These are phyloP conservation scores for Clanis bilineata DNA, from an alignment of 2,888 invertebrate species.

Conservation along the genomic window DNA sequence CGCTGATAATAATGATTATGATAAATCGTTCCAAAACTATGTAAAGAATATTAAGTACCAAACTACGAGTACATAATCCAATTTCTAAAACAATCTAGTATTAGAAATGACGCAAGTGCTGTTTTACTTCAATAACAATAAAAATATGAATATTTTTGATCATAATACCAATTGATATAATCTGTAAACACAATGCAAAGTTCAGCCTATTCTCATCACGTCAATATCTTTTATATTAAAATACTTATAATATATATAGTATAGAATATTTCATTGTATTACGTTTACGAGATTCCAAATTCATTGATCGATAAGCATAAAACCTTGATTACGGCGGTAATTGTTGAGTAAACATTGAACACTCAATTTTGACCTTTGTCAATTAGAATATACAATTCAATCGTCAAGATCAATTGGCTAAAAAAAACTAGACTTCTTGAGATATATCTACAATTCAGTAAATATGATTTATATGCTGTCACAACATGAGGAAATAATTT, in stretches of 20 bases:
- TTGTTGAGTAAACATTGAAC: slow-evolving; percentile 62
- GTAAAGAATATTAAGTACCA: no score
- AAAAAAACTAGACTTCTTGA: slow-evolving; percentile 20
- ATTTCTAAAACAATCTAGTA: no score
- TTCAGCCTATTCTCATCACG: no score
- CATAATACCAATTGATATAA: no score
- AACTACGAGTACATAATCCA: no score
- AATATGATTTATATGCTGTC: background rate
- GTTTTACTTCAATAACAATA: no score
- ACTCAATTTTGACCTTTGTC: slow-evolving; percentile 63
- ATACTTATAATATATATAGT: background rate
- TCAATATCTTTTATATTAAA: no score
- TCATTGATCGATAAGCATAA: slow-evolving; percentile 26
- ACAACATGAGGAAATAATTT: background rate
- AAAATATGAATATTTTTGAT: no score
- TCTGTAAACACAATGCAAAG: no score
- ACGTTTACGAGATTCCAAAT: background rate
- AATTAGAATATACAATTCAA: slow-evolving; percentile 53
- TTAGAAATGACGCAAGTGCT: no score
- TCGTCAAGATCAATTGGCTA: slow-evolving; percentile 37
- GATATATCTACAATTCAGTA: background rate
- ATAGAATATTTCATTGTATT: background rate
- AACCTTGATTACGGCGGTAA: slow-evolving; percentile 63
- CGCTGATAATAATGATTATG: no score
- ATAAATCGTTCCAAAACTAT: no score